Conservation (phyloP, 2,797 vertebrate species). For the Clamator glandarius region DNA sequence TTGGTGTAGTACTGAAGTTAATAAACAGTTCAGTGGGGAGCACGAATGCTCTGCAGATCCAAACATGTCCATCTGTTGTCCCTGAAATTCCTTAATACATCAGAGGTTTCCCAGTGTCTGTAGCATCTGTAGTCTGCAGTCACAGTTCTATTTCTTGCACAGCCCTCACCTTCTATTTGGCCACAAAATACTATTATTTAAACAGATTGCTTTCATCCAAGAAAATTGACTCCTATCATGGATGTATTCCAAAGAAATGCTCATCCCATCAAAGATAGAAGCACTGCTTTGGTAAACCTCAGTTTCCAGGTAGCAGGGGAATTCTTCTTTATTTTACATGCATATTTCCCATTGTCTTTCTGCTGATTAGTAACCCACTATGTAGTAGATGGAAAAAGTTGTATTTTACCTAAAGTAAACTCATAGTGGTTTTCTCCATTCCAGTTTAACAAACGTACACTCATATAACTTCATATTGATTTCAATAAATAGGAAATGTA, state of each 20-base stretch:
- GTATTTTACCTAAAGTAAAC: neutral
- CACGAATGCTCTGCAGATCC: conserved; percentile 30
- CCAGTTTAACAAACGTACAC: neutral
- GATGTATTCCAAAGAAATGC: neutral
- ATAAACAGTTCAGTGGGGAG: conserved; percentile 33
- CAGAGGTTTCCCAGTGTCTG: conserved; percentile 56
- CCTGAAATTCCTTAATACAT: conserved; percentile 50
- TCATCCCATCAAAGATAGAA: neutral
- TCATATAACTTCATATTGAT: neutral
- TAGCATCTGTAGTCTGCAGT: conserved; percentile 56
- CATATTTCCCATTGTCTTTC: neutral
- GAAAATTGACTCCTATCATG: neutral
- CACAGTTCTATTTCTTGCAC: conserved; percentile 41
- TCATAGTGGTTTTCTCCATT: neutral
- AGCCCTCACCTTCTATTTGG: conserved; percentile 18
- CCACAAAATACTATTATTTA: conserved; percentile 15
- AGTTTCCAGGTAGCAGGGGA: neutral
- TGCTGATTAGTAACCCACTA: neutral
- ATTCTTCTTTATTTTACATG: neutral
- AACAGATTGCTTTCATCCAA: neutral
- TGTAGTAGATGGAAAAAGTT: neutral
- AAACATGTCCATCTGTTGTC: conserved; percentile 56
- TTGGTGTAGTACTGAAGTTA: conserved; percentile 6
- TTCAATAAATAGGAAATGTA: neutral
- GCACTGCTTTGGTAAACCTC: neutral